phyloP scores from a whole-genome alignment of 2,797 vertebrate species.

The Malurus splendens region DNA sequence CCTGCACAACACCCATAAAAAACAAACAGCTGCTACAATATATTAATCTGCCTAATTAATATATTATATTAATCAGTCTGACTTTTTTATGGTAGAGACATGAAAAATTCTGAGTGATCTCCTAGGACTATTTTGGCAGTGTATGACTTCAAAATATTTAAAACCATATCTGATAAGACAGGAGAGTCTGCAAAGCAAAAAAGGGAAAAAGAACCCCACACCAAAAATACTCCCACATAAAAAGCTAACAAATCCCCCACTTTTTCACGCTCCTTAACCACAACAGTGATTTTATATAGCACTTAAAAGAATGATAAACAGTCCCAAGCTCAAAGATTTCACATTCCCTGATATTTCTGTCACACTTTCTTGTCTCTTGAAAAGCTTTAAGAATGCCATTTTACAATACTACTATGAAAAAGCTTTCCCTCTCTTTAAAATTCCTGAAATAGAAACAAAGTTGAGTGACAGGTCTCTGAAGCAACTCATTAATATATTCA shows the following conservation, averaged over 20 bases:
- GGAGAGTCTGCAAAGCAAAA: not conserved
- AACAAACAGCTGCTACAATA: not conserved
- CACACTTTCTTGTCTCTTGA: not conserved
- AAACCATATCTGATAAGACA: not conserved
- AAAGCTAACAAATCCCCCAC: not conserved
- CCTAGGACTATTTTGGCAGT: not conserved
- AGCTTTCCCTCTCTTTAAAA: not conserved
- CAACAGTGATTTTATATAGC: not conserved
- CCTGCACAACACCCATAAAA: not conserved
- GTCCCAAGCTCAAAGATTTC: not conserved
- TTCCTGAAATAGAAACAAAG: not conserved
- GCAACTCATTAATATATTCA: not conserved
- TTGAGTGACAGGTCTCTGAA: not conserved
- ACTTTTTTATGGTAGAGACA: not conserved
- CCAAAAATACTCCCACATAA: not conserved
- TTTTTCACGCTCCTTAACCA: not conserved
- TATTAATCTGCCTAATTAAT: not conserved
- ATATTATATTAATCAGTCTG: not conserved
- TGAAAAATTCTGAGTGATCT: not conserved
- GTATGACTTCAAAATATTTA: not conserved
- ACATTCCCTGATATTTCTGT: not conserved
- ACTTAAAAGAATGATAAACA: not conserved
- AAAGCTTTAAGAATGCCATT: not conserved
- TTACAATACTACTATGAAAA: not conserved
- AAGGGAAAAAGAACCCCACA: rapidly evolving